Conservation (phyloP, 2,113 vertebrate genomes). For the Rostratula benghalensis region DNA sequence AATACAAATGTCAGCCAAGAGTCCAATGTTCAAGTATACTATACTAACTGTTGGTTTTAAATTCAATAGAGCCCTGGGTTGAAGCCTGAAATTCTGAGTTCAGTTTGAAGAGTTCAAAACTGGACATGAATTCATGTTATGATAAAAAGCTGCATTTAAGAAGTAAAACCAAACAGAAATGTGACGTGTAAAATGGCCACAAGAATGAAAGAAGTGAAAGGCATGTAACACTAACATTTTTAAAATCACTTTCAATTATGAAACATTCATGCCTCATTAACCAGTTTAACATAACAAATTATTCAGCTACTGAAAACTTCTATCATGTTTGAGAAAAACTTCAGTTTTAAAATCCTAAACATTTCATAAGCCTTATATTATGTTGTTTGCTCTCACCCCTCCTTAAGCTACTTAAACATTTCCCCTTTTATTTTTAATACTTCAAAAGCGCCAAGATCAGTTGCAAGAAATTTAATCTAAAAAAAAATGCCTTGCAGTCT, state of each 20-base stretch:
- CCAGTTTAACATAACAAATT: background rate
- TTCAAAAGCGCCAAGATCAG: background rate
- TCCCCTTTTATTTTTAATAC: background rate
- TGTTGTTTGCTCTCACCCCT: background rate
- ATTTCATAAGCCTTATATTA: background rate
- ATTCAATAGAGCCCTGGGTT: background rate
- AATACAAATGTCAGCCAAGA: background rate
- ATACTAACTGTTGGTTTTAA: background rate
- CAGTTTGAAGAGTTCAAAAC: background rate
- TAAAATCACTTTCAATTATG: background rate
- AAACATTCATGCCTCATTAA: background rate
- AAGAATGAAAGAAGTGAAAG: background rate
- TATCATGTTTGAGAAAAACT: background rate
- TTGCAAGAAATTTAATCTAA: background rate
- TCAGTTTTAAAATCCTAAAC: background rate
- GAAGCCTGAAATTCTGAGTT: background rate
- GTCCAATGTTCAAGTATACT: background rate
- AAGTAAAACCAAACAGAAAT: background rate
- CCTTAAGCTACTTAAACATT: background rate
- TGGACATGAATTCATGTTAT: background rate
- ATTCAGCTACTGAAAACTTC: background rate
- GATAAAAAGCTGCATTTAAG: background rate
- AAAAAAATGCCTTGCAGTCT: background rate
- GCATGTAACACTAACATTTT: background rate
- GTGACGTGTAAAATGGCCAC: background rate